These are phyloP conservation scores for Tiaroga cobitis DNA, from an alignment of 2,797 vertebrate species.

Conservation along the genomic window DNA sequence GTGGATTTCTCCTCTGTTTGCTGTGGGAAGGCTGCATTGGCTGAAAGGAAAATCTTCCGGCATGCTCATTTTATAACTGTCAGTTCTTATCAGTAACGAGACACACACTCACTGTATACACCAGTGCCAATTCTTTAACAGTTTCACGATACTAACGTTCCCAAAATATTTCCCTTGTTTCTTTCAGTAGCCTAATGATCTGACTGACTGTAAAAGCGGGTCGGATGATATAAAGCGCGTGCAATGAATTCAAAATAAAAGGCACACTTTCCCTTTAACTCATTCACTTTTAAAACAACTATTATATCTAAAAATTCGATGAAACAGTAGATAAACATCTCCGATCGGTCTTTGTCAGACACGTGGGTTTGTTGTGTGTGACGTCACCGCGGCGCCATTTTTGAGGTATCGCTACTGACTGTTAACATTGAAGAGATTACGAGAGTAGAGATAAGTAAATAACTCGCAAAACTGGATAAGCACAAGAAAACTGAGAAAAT, in stretches of 20 bases:
- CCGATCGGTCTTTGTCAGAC: no score
- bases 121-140: not conserved
- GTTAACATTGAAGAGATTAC: no score
- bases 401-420: no score
- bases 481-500: no score
- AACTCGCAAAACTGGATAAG: no score
- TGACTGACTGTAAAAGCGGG: not conserved
- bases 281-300: not conserved
- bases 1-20: conserved; percentile 5
- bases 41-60: conserved; percentile 22
- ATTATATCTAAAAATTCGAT: not conserved
- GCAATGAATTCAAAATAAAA: conserved; percentile 15
- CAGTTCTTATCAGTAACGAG: conserved; percentile 27
- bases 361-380: no score
- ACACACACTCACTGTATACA: conserved; percentile 14
- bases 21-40: not conserved
- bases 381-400: no score
- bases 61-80: conserved; percentile 39
- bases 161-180: not conserved
- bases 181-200: not conserved
- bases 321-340: not conserved
- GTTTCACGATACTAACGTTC: not conserved
- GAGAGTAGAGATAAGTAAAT: no score
- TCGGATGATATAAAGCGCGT: not conserved
- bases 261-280: not conserved